Evolutionary conservation across 2,888 invertebrate species (phyloP).

Genomic region (Mesochorus sp.): DNA sequence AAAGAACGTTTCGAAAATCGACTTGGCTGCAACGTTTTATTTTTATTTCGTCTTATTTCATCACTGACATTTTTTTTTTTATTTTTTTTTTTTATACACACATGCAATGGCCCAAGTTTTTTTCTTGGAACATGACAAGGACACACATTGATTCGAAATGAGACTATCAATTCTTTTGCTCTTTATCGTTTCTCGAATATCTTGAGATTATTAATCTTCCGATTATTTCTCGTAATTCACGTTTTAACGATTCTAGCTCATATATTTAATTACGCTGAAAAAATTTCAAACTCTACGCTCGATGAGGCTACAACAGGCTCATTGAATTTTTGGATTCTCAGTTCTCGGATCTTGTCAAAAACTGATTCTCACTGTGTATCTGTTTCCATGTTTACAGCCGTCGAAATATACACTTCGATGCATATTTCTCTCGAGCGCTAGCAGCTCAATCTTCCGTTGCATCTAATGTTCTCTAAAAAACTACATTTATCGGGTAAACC

Average conservation of each 20-base stretch:
- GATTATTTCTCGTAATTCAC: not conserved
- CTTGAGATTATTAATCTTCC: not conserved
- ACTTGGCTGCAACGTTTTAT: conserved; percentile 27
- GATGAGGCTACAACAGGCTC: not conserved
- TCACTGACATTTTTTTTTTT: conserved; percentile 15
- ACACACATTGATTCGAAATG: conserved; percentile 27
- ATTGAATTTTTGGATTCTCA: not conserved
- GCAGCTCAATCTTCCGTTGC: no score
- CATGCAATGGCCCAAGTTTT: conserved; percentile 1
- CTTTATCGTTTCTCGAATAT: not conserved
- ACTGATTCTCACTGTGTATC: no score
- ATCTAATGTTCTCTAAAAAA: no score
- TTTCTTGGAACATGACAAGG: conserved; percentile 24
- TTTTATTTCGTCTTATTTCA: no score
- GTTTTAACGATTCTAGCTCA: not conserved
- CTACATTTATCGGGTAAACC: no score
- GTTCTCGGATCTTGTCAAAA: no score
- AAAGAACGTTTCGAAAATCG: conserved; percentile 11
- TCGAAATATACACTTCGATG: no score
- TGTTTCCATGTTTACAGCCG: no score
- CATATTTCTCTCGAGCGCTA: no score
- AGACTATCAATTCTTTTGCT: conserved; percentile 12
- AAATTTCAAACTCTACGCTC: no score
- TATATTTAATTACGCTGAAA: no score
- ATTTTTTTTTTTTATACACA: conserved; percentile 31